phyloP scores from a whole-genome alignment of 2,113 vertebrate species.

The Oreochromis tanganicae region DNA sequence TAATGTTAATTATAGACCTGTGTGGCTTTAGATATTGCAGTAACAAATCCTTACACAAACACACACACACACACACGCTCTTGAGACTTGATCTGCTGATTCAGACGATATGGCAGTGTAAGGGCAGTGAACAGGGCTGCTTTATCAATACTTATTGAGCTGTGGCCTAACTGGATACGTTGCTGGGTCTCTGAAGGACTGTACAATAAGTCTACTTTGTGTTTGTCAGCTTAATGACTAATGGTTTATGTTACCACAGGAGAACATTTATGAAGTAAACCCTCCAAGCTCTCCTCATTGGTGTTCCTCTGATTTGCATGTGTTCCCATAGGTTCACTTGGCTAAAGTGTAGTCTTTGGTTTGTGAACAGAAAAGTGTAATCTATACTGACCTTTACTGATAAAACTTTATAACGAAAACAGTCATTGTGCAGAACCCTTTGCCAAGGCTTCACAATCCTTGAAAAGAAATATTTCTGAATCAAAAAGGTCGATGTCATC shows the following conservation, averaged over 20 bases:
- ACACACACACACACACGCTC: neutral
- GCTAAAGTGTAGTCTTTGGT: neutral
- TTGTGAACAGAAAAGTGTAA: neutral
- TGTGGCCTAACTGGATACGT: slow-evolving; percentile 13
- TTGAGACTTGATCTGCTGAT: slow-evolving; percentile 44
- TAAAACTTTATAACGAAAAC: neutral
- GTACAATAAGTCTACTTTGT: neutral
- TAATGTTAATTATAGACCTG: slow-evolving; percentile 20
- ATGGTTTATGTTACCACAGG: neutral
- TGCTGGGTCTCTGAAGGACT: neutral
- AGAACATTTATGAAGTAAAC: neutral
- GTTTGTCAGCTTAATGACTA: neutral
- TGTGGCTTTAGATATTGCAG: slow-evolving; percentile 1
- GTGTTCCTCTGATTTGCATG: neutral
- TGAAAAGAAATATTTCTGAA: neutral
- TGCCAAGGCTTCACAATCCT: neutral
- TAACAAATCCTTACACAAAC: slow-evolving; percentile 1
- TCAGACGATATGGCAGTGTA: neutral
- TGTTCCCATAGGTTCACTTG: neutral
- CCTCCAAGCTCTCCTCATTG: neutral
- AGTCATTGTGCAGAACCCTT: neutral
- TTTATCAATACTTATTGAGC: slow-evolving; percentile 62
- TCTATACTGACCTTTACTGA: neutral
- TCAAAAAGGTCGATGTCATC: neutral
- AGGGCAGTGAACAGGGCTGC: slow-evolving; percentile 11